Evolutionary conservation across 2,113 vertebrate genomes (phyloP), one percentile per base, ranked within the genome.

Genomic region (Oryzias javanicus): DNA sequence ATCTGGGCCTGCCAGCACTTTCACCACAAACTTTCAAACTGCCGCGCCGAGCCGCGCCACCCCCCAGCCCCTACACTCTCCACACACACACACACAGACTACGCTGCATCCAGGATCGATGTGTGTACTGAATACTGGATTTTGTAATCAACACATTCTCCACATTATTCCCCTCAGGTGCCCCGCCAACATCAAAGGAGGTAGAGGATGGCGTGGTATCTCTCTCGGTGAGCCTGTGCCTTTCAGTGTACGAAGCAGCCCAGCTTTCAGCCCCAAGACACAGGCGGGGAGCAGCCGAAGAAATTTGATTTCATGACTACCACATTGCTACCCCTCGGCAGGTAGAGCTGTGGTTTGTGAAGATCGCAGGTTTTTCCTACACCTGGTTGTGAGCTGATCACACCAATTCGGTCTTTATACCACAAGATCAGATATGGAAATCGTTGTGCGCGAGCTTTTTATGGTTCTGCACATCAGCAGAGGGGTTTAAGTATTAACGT

Each of bases 111-210:
- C 63, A 41, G 47, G 60, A 60, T 62, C 65, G 19, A 49, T 72
- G 68, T 80, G 74, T 67, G 84, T 78, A 55, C 78, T 64, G 81
- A 86, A 89, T 89, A 81, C 73, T 50, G 47, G 69, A 84, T 79
- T 74, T 72, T 76, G 60, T 79, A 88, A 85, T 86, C 80, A 72
- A 67, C 75, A 75, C 55, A 69, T 77, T 85, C 79, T 82, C 84
- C 83, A 76, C 83, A 76, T 81, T 65, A 53, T 46, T 16, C 61
- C 81, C 84, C 72, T 61, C 49, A 64, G 86, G 84, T 70, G 70
- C 49, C 70, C 70, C 80, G 52, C 71, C 46, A 47, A 89, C 90
- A 86, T 89, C 88, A 91, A 89, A 91, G 88, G 53, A 68, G 57
- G 52, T 67, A 63, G 80, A 80, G 65, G 79, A 60, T 78, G 76